phyloP scores from a whole-genome alignment of 1,140 invertebrate genomes.

The Thaumetopoea pityocampa region DNA sequence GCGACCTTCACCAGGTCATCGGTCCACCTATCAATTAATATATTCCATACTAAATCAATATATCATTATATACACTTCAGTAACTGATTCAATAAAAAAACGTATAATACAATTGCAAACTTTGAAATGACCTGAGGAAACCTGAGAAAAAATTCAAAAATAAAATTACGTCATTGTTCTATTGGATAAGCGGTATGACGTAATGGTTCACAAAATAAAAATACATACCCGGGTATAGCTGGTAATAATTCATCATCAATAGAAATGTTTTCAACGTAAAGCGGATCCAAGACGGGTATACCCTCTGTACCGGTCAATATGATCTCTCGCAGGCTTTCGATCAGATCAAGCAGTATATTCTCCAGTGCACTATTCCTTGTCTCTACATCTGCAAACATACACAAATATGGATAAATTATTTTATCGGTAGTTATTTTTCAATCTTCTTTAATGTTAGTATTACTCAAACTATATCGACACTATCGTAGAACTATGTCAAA shows the following conservation, averaged over 20 bases:
- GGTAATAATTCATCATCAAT: constrained; percentile 13
- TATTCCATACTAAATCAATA: neutral
- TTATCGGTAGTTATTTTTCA: too few relatives aligned
- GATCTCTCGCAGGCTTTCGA: constrained; percentile 15
- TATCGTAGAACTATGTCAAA: too few relatives aligned
- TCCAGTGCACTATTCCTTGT: constrained; percentile 20
- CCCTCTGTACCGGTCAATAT: constrained; percentile 23
- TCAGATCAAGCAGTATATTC: constrained; percentile 8
- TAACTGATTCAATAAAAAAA: neutral
- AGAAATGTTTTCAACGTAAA: constrained; percentile 15
- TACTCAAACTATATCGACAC: too few relatives aligned
- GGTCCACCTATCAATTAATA: too few relatives aligned
- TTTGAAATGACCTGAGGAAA: too few relatives aligned
- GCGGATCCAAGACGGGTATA: constrained; percentile 30
- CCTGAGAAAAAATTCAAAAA: too few relatives aligned
- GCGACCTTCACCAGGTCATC: too few relatives aligned
- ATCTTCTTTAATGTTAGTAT: too few relatives aligned
- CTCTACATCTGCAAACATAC: constrained; percentile 14
- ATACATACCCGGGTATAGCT: constrained; percentile 22
- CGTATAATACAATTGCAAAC: neutral
- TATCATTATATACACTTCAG: neutral
- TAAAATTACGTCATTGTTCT: too few relatives aligned
- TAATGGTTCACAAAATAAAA: neutral
- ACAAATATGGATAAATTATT: too few relatives aligned
- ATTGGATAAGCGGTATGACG: neutral